A percentile compares a stretch with the other conserved stretches of the same genome.
Evolutionary conservation across 2,888 invertebrate species (phyloP).

Genomic region (Slavum lentiscoides): DNA sequence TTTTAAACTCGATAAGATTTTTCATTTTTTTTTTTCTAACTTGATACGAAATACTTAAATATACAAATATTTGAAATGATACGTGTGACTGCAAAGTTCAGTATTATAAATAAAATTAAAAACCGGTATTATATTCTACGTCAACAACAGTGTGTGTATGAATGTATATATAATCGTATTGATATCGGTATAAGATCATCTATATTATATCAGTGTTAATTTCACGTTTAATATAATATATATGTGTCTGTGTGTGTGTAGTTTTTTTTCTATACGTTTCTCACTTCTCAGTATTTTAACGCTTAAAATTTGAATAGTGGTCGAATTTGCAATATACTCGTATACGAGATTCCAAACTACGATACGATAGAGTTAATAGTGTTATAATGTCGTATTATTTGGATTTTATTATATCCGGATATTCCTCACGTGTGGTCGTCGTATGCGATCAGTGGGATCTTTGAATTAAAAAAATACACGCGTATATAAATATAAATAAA

Average conservation of each 20-base stretch:
- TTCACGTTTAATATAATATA: not conserved
- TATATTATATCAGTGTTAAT: not conserved
- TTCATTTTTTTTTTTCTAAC: too few species aligned
- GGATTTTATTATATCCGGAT: not conserved
- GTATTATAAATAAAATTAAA: slow-evolving; percentile 11
- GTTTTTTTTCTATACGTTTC: not conserved
- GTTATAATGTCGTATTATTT: not conserved
- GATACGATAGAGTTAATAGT: not conserved
- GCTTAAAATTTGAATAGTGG: not conserved
- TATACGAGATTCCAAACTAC: slow-evolving; percentile 1
- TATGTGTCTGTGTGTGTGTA: not conserved
- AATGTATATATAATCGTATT: not conserved
- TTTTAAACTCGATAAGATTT: not conserved
- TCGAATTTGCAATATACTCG: not conserved
- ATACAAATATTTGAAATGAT: not conserved
- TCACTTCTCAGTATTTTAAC: not conserved
- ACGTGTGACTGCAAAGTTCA: not conserved
- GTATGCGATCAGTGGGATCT: not conserved
- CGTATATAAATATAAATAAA: too few species aligned
- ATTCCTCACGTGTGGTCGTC: not conserved
- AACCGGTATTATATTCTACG: slow-evolving; percentile 24
- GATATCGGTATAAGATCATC: not conserved
- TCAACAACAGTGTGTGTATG: not conserved
- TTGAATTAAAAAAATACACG: too few species aligned
- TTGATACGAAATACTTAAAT: not conserved